Percentiles rank a stretch among this genome's conserved stretches.
Conservation (phyloP, 30 jellyfish, hydroid and myxozoan genomes). For the Aurelia aurita complex sp. Pacific region DNA sequence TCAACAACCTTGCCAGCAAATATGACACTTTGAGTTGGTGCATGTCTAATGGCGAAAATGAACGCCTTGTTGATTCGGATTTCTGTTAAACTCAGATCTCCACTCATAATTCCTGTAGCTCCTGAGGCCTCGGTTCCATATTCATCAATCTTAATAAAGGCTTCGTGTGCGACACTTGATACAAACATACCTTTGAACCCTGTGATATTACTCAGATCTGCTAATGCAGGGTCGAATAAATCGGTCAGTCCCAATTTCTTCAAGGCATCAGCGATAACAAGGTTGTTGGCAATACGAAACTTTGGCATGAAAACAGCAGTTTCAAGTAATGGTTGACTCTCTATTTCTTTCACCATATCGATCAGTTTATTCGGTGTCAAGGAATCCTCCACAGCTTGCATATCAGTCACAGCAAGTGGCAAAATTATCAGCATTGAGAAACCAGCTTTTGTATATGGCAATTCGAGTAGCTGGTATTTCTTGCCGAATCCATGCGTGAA, state of each 20-base stretch:
- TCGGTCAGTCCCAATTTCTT: slow-evolving; percentile 67
- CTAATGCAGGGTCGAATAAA: slow-evolving; percentile 54
- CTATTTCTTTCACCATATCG: slow-evolving; percentile 4
- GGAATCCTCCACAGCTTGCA: slow-evolving; percentile 32
- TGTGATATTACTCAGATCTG: slow-evolving; percentile 72
- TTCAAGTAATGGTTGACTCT: neutral
- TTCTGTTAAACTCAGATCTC: slow-evolving; percentile 15
- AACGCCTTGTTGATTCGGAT: slow-evolving; percentile 81
- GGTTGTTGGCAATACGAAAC: slow-evolving; percentile 38
- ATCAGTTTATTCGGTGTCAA: slow-evolving; percentile 5
- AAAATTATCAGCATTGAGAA: slow-evolving; percentile 69
- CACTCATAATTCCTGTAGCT: slow-evolving; percentile 54
- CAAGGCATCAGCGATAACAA: slow-evolving; percentile 31
- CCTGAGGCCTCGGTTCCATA: slow-evolving; percentile 95
- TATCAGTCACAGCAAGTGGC: slow-evolving; percentile 49
- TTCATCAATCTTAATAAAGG: slow-evolving; percentile 76
- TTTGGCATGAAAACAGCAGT: slow-evolving; percentile 71
- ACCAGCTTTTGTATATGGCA: slow-evolving; percentile 61
- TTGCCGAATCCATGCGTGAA: slow-evolving; percentile 10
- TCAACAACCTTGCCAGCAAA: slow-evolving; percentile 69
- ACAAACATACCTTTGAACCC: slow-evolving; percentile 77
- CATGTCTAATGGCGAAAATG: slow-evolving; percentile 69
- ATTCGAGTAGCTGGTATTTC: slow-evolving; percentile 33
- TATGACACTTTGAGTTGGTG: slow-evolving; percentile 33
- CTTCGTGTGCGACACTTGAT: slow-evolving; percentile 74